These are phyloP conservation scores for Eilema griseolum DNA, from an alignment of 2,888 invertebrate genomes.

Conservation along the genomic window DNA sequence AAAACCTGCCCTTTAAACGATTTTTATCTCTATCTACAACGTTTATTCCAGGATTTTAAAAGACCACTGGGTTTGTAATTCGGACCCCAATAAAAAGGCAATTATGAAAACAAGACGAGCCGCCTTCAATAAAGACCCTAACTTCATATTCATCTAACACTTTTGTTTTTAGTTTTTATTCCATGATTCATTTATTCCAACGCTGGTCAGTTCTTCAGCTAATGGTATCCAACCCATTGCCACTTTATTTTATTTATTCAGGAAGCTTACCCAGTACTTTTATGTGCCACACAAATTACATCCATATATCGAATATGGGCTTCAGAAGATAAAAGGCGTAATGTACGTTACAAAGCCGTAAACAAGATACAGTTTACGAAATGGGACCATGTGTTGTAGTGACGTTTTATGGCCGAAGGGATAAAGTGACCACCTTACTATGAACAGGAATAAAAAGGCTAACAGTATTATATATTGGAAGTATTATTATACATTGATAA, in stretches of 20 bases:
- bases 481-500: background rate
- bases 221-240: background rate
- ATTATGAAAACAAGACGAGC: no score
- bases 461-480: background rate
- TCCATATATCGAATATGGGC: slow-evolving; percentile 3
- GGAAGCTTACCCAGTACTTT: background rate
- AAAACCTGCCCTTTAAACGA: no score
- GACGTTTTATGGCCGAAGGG: background rate
- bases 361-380: slow-evolving; percentile 4
- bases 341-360: slow-evolving; percentile 1
- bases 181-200: background rate
- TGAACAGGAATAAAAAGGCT: background rate
- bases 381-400: background rate
- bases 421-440: background rate
- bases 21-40: no score
- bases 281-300: slow-evolving; percentile 4
- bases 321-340: background rate
- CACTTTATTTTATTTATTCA: slow-evolving; percentile 4
- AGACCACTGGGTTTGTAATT: no score
- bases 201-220: background rate
- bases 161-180: background rate
- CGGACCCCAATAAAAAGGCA: no score
- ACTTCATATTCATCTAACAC: no score
- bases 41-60: no score
- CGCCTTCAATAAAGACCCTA: no score